Evolutionary conservation across 2,888 invertebrate genomes (phyloP).

Genomic region (Junonia oenone): DNA sequence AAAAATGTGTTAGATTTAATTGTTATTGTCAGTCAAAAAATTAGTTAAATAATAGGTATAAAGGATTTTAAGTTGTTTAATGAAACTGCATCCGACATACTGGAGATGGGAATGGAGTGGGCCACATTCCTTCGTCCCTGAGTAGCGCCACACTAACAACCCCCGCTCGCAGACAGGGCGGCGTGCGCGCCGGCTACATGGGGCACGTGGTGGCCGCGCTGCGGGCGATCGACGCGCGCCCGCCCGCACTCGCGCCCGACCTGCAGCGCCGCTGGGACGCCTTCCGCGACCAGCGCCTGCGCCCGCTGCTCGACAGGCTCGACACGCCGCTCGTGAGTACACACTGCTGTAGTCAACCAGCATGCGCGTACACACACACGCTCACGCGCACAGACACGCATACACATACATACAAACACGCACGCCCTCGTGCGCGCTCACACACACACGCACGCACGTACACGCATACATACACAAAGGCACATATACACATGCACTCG

Average conservation of each 20-base stretch:
- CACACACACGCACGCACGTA: too few species aligned
- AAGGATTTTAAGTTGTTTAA: too few species aligned
- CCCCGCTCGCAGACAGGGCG: constrained; percentile 9
- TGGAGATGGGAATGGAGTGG: too few species aligned
- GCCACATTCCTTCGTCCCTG: too few species aligned
- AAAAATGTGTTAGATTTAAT: too few species aligned
- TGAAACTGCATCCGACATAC: too few species aligned
- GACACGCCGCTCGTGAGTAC: constrained; percentile 53
- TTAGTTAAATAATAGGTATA: too few species aligned
- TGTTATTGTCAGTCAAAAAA: too few species aligned
- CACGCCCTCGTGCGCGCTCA: background rate
- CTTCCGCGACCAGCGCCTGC: constrained; percentile 41
- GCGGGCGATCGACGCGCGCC: constrained; percentile 28
- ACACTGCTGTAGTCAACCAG: constrained; percentile 23
- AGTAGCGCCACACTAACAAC: too few species aligned
- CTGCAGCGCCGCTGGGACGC: constrained; percentile 36
- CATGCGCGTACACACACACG: constrained; percentile 49
- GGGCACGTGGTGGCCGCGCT: constrained; percentile 33
- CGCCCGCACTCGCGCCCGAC: constrained; percentile 27
- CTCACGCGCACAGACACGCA: constrained; percentile 34
- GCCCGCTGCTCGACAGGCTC: constrained; percentile 42
- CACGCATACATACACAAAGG: too few species aligned
- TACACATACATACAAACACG: too few species aligned
- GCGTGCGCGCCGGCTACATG: constrained; percentile 36
- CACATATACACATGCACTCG: too few species aligned